Base-by-base conservation (phyloP, 2,888 invertebrate species). In the Parasteatoda lunata region DNA sequence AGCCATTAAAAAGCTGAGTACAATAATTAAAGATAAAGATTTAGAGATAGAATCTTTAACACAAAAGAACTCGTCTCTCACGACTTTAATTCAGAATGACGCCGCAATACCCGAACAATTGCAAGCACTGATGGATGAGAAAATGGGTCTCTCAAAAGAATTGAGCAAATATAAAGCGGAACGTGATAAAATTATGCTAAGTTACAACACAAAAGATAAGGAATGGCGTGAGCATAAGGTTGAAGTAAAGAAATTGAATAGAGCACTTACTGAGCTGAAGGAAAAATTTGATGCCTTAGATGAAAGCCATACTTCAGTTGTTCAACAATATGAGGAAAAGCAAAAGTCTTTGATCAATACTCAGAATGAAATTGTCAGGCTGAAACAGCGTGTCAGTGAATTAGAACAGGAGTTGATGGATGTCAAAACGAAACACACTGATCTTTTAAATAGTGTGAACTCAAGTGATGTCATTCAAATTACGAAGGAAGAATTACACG, bases 201-300 rank as follows among this genome's bases (percentile, higher is more conserved):
- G 91, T 45, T 90, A 97, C 0, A 96, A 95, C 90, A 93, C 95
- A 83, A 97, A 97, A 92, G 97, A 97, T 90, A 94, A 95, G 86
- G 97, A 97, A 92, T 96, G 95, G 91, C 92, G 96, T 51, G 94
- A 95, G 88, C 97, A 97, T 91, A 96, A 97, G 90, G 94, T 93
- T 52, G 97, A 98, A 93, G 95, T 97, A 85, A 96, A 97, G 91
- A 93, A 96, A 51, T 92, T 97, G 69, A 90, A 90, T 13, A 90
- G 89, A 4, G 88, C 90, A 11, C 84, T 92, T 8, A 88, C 87
- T 13, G 78, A 89, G 13, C 90, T 91, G 77, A 89, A 86, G 7
- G 90, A 91, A 66, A 90, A 90, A 78, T 89, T 89, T 80, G 91
- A 91, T 72, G 88, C 89, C 51, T 88, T 92, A 47, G 89, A 91